Conservation (phyloP, 2,113 vertebrate genomes). For the crab-eating macaque (Macaca fascicularis) region DNA sequence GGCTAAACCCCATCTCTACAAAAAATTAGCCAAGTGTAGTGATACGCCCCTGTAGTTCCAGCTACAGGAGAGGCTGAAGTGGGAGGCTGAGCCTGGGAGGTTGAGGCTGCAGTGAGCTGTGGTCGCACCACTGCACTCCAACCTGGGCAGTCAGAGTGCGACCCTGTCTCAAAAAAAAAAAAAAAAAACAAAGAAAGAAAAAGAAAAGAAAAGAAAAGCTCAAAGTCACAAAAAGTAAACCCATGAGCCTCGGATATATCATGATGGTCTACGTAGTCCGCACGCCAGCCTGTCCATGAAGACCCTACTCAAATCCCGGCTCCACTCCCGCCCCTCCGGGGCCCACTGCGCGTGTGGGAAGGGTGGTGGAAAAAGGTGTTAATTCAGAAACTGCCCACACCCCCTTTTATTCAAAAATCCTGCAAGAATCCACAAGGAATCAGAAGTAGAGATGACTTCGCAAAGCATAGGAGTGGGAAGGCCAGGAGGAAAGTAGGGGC, state of each 20-base stretch:
- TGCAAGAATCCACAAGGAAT: neutral
- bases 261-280: rapidly evolving
- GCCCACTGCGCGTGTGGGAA: rapidly evolving
- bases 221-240: neutral
- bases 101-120: no score
- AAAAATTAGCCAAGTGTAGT: no score
- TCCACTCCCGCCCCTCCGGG: rapidly evolving
- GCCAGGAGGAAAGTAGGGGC: neutral
- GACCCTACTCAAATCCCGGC: neutral
- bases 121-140: no score
- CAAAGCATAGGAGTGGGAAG: no score
- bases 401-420: neutral
- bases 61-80: no score
- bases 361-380: neutral
- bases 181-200: no score
- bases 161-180: no score
- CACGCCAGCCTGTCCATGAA: neutral
- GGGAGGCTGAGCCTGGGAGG: no score
- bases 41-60: no score
- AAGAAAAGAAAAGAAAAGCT: neutral
- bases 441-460: neutral
- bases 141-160: no score
- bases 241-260: no score
- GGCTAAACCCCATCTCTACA: no score
- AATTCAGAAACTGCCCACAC: neutral